Evolutionary conservation across 2,797 vertebrate species (phyloP).

Genomic region (Rallus crepitans): DNA sequence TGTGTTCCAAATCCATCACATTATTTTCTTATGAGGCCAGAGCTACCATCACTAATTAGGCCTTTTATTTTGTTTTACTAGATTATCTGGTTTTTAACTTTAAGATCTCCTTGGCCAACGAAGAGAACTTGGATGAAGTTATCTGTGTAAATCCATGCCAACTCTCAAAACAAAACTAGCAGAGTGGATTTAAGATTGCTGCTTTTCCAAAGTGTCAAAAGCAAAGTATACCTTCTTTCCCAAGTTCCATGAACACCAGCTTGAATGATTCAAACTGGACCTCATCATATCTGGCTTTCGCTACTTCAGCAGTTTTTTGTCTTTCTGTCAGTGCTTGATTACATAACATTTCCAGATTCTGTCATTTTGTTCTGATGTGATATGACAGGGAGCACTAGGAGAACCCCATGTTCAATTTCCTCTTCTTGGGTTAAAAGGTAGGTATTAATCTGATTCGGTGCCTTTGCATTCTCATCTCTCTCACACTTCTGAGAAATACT

Average conservation of each 20-base stretch:
- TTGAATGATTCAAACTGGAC: not conserved
- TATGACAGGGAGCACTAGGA: not conserved
- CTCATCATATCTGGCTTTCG: not conserved
- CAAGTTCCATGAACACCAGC: not conserved
- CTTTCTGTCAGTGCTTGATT: not conserved
- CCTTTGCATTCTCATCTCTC: not conserved
- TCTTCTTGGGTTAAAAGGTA: not conserved
- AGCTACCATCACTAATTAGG: conserved; percentile 59
- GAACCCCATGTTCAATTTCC: not conserved
- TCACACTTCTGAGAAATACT: not conserved
- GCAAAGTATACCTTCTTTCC: not conserved
- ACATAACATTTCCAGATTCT: not conserved
- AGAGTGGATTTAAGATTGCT: not conserved
- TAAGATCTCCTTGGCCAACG: conserved; percentile 25
- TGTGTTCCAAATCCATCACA: conserved; percentile 59
- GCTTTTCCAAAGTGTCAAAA: not conserved
- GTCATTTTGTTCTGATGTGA: not conserved
- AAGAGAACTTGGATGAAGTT: conserved; percentile 26
- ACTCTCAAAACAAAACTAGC: not conserved
- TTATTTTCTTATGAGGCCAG: conserved; percentile 60
- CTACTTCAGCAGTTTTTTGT: not conserved
- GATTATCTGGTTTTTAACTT: conserved; percentile 65
- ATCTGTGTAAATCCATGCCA: conserved; percentile 7
- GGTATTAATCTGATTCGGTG: not conserved
- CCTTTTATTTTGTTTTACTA: conserved; percentile 72